Percentiles rank a stretch among this genome's conserved stretches.
Conservation (phyloP, 2,797 vertebrate species). For the Enoplosus armatus region DNA sequence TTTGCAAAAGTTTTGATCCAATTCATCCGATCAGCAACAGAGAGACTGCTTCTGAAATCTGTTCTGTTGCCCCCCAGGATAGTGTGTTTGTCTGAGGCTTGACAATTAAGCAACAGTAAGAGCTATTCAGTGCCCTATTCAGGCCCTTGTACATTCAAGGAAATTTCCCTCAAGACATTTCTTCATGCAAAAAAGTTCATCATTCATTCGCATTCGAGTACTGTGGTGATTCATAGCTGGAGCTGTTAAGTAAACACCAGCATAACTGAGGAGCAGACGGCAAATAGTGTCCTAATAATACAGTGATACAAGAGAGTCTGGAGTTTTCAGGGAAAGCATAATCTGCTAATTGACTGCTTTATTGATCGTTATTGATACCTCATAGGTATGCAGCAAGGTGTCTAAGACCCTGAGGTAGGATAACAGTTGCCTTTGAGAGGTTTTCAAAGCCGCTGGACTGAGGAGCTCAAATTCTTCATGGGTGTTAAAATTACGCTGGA, state of each 20-base stretch:
- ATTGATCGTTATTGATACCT: background rate
- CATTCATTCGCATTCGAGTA: background rate
- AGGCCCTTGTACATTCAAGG: background rate
- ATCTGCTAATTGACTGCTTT: background rate
- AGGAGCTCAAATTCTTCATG: background rate
- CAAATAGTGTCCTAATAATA: background rate
- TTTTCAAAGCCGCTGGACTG: background rate
- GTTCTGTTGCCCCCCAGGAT: background rate
- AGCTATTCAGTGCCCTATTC: background rate
- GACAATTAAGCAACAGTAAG: background rate
- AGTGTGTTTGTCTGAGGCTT: background rate
- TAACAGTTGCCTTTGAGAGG: constrained; percentile 1
- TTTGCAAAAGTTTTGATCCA: background rate
- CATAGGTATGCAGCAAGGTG: background rate
- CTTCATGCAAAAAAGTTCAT: background rate
- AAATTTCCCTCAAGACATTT: background rate
- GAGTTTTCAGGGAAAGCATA: background rate
- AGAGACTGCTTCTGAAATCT: background rate
- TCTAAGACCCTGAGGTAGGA: background rate
- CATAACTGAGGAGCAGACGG: background rate
- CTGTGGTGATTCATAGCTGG: background rate
- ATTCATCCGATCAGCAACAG: background rate
- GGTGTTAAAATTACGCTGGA: background rate
- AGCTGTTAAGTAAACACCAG: background rate
- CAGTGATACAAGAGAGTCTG: background rate